Conservation (phyloP, 2,113 vertebrate genomes). For the Rhinichthys klamathensis region DNA sequence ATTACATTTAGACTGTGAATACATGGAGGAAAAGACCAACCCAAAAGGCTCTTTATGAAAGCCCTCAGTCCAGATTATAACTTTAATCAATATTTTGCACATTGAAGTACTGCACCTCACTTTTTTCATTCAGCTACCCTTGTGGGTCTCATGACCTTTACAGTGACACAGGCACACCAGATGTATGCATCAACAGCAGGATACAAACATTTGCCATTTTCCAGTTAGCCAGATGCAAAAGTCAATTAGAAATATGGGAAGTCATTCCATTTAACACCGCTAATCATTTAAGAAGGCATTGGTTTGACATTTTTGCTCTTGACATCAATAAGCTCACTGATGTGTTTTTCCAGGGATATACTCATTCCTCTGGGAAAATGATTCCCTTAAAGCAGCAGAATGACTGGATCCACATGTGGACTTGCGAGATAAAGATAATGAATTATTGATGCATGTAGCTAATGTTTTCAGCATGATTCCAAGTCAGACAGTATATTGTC, state of each 20-base stretch:
- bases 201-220: neutral
- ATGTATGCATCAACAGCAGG: neutral
- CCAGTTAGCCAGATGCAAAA: neutral
- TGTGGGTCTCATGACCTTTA: neutral
- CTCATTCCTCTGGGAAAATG: neutral
- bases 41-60: neutral
- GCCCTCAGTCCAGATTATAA: neutral
- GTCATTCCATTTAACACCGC: neutral
- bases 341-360: neutral
- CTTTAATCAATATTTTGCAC: neutral
- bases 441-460: constrained; percentile 10
- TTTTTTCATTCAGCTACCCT: neutral
- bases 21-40: neutral
- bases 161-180: no score
- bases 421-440: constrained; percentile 35
- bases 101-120: no score
- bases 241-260: neutral
- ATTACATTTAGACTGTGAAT: neutral
- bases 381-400: neutral
- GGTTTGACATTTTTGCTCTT: neutral
- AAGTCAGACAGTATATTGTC: neutral
- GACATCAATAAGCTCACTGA: neutral
- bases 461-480: neutral
- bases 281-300: neutral
- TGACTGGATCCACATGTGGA: constrained; percentile 25